Base-by-base conservation (phyloP, 2,888 invertebrate species). In the Clitarchus hookeri region DNA sequence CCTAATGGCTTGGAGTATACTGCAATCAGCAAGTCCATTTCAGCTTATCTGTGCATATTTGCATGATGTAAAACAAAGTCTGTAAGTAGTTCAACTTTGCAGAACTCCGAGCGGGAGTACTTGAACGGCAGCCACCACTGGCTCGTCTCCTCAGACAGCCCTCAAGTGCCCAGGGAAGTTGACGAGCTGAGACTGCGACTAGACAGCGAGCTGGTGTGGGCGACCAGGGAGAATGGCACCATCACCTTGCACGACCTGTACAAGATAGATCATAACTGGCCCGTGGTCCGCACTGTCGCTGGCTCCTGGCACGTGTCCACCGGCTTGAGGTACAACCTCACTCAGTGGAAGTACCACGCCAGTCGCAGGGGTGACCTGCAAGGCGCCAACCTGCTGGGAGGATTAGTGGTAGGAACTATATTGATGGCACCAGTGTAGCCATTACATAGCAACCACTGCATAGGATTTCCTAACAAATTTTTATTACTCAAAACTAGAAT, bases 111-210 rank as follows among this genome's bases (percentile, higher is more conserved):
- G n/a, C 78, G 80, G 36, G 78, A 36, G 12, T 86, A 84, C 19
- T 27, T 86, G 53, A 91, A 91, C 88, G 90, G 90, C 86, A 89
- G 90, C 8, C 90, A 90, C 85, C 89, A 89, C 87, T 91, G 91
- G 90, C 82, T 90, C 77, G 89, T 90, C 36, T 86, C 88, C n/a
- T 89, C 89, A 6, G 86, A 85, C 53, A 78, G 87, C 13, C 53
- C 87, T 44, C 80, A 86, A n/a, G 84, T 89, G 13, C 89, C 90
- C 0, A 26, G 86, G 9, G 86, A 88, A 77, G 88, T 90, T 0
- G 53, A 85, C 26, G 48, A 87, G 9, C 86, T 91, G 8, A 89
- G 90, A 3, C 84, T 91, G 8, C 90, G 89, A 77, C 88, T 91
- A 65, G 89, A 89, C 26, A 89, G 89, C 9, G 91, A 91, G 85